Evolutionary conservation across 53 echinoderm and acorn worm genomes (phyloP), one percentile per base, ranked within the genome.

Genomic region (Echinometra lucunter): DNA sequence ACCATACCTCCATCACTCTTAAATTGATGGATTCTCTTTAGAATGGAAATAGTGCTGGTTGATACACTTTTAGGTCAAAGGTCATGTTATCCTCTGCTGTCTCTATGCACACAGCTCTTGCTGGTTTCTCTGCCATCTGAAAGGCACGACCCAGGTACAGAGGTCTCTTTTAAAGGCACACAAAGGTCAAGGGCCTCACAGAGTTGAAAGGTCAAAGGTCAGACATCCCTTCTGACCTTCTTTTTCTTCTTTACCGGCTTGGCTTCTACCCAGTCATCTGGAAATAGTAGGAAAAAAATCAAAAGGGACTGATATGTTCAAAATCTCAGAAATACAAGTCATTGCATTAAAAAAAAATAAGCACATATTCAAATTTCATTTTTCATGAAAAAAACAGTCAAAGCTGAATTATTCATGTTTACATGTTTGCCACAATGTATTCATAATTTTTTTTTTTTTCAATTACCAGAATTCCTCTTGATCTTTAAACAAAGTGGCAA

Each of bases 211-310:
- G 93, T 93, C 93, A 93, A 38, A 38, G 81, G 93, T 92, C 90
- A 97, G 82, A 96, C 96, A 75, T 97, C 97, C 66, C 90, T 95
- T 17, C 97, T 88, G 19, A 97, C 97, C 70, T 96, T 97, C 81
- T 96, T 97, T 90, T 94, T 96, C 80, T 95, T 95, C 92, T 97
- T 97, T 21, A 95, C 92, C 3, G 96, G 96, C 67, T 97, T 97
- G 89, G 97, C 97, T 96, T 97, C 97, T 28, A 97, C 89, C 97
- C 97, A 97, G 58, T 94, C 93, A 94, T 96, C 97, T 97, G 95
- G 32, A 94, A 9, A 69, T 69, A 19, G 30, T 34, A 88, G 37
- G 70, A 30, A 53, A 9, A 88, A 58, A 91, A 56, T 25, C 30
- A 6, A 89, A 6, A 28, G 42, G 35, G 37, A 32, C 13, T 37